Evolutionary conservation across 2,888 invertebrate species (phyloP), one percentile per base, ranked within the genome.

Genomic region (Tetragonula carbonaria): DNA sequence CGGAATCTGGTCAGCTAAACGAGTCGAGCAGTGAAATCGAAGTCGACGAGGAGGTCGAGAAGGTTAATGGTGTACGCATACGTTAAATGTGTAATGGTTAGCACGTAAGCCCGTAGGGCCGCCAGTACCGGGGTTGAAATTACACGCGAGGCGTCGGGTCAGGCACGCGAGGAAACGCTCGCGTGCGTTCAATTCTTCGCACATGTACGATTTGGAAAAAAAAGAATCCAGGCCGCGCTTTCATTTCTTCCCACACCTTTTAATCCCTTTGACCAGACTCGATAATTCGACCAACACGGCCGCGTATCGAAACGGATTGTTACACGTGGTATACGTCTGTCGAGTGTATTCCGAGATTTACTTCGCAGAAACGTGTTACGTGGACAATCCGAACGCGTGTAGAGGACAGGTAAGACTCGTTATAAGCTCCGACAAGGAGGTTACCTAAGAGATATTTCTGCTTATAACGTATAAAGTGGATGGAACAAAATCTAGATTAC

Each of bases 61-160:
- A 87, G 87, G 89, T 87, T 90, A 90, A 91, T 91, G 90, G 89
- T 84, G 90, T 89, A 91, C 90, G 87, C 91, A 89, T 91, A 91
- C 90, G 90, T 88, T 90, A 91, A 91, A 89, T 86, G 90, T 90
- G 91, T 91, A 91, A 92, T 88, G 90, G 87, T 81, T 84, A 67
- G 77, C 85, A 85, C 74, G 87, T 86, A 82, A 87, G 66, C 78
- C 62, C 74, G 74, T 73, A 67, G 70, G 74, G 85, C 51, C 74
- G 87, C 85, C 77, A 71, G 75, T 59, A 80, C 80, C 81, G 79
- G 87, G 91, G 81, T 82, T 88, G 88, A 87, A 91, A 91, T 90
- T 88, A 91, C 90, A 90, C 88, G 87, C 89, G 89, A 88, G 87
- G 79, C 88, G 87, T 84, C 81, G 84, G 67, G 72, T 55, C 84